Percentiles rank a stretch among this genome's conserved stretches.
These are phyloP conservation scores for Trileptium ribeirensis DNA, from an alignment of 2,888 invertebrate species.

Conservation along the genomic window DNA sequence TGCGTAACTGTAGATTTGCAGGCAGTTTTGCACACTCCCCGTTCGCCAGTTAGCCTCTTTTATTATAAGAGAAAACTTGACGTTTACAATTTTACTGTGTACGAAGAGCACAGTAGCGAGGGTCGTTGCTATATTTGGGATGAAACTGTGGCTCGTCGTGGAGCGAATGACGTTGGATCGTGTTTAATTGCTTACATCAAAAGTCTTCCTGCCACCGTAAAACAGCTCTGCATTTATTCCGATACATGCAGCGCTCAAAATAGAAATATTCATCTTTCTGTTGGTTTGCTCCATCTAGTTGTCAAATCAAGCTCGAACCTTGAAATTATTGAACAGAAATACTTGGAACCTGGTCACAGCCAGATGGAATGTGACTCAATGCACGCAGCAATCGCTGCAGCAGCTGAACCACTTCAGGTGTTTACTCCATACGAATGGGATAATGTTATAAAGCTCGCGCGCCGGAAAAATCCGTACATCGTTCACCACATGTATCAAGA, in stretches of 20 bases:
- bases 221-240: neutral
- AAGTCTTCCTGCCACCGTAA: neutral
- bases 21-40: conserved; percentile 5
- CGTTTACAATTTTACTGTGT: conserved; percentile 19
- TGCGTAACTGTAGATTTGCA: conserved; percentile 17
- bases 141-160: neutral
- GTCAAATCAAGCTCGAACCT: neutral
- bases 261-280: neutral
- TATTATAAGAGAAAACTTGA: conserved; percentile 20
- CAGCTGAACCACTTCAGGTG: too few relatives aligned
- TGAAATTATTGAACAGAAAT: neutral
- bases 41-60: conserved; percentile 1
- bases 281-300: neutral
- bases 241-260: neutral
- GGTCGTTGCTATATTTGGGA: conserved; percentile 7
- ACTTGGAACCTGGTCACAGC: neutral
- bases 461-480: too few relatives aligned
- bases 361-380: too few relatives aligned
- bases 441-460: too few relatives aligned
- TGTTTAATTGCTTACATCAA: neutral
- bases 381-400: too few relatives aligned
- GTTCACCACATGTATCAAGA: too few relatives aligned
- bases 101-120: neutral
- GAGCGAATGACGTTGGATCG: neutral
- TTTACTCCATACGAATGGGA: too few relatives aligned